These are phyloP conservation scores for Saccostrea glomerata DNA, from an alignment of 1,140 invertebrate genomes.

Conservation along the genomic window DNA sequence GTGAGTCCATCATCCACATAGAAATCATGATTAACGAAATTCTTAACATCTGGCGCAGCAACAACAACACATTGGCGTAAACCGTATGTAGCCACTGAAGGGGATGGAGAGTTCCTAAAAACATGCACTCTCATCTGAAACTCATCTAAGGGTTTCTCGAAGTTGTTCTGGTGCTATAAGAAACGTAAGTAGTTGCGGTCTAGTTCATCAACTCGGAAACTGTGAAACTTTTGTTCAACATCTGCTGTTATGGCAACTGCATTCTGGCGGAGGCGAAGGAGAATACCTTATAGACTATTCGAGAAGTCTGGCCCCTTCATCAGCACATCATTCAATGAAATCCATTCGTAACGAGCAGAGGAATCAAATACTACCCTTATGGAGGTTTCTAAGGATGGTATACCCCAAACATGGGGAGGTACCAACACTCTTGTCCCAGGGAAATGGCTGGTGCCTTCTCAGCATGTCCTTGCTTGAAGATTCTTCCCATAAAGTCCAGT, in stretches of 20 bases:
- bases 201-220: constrained; percentile 39
- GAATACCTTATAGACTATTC: constrained; percentile 56
- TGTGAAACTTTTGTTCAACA: constrained; percentile 54
- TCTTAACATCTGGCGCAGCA: constrained; percentile 8
- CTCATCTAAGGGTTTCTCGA: not conserved
- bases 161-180: constrained; percentile 48
- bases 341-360: constrained; percentile 41
- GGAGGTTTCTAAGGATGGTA: constrained; percentile 53
- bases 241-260: constrained; percentile 50
- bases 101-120: constrained; percentile 49
- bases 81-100: constrained; percentile 49
- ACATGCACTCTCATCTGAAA: constrained; percentile 57
- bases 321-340: constrained; percentile 64
- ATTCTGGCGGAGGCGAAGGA: constrained; percentile 57
- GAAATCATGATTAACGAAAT: constrained; percentile 47
- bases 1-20: constrained; percentile 58
- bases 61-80: constrained; percentile 29
- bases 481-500: constrained; percentile 48
- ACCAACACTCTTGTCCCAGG: constrained; percentile 48
- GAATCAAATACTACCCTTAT: constrained; percentile 52
- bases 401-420: constrained; percentile 49
- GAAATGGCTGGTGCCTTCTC: constrained; percentile 43
- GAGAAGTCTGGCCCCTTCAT: constrained; percentile 73
- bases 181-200: constrained; percentile 51
- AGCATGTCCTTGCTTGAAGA: constrained; percentile 42